A percentile compares a stretch with the other conserved stretches of the same genome.
These are phyloP conservation scores for Aproaerema taeniolella DNA, from an alignment of 2,888 invertebrate genomes.

Conservation along the genomic window DNA sequence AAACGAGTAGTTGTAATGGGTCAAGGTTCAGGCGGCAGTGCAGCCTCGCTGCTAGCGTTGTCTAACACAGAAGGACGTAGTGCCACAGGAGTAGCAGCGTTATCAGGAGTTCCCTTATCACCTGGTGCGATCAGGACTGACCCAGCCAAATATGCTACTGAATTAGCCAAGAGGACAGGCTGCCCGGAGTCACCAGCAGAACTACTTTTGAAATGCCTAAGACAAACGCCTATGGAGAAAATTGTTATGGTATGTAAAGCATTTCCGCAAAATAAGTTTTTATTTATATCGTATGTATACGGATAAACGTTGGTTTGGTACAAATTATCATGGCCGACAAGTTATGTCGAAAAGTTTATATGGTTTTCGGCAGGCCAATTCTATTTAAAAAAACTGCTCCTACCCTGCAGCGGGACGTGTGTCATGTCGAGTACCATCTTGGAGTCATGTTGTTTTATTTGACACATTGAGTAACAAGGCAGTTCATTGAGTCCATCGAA, in stretches of 20 bases:
- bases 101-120: conserved; percentile 86
- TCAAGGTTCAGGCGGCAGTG: conserved; percentile 87
- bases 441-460: too few species aligned
- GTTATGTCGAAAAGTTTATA: too few species aligned
- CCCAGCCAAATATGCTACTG: conserved; percentile 78
- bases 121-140: conserved; percentile 82
- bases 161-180: conserved; percentile 79
- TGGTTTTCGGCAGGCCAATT: too few species aligned
- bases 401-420: too few species aligned
- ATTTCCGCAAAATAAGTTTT: not conserved
- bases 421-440: too few species aligned
- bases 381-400: too few species aligned
- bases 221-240: conserved; percentile 64
- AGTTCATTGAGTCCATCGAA: too few species aligned
- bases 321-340: too few species aligned
- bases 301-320: too few species aligned
- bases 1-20: conserved; percentile 84
- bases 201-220: conserved; percentile 81
- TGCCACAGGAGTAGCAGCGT: conserved; percentile 81
- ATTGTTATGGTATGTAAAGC: conserved; percentile 46
- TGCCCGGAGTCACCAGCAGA: conserved; percentile 79
- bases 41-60: conserved; percentile 82
- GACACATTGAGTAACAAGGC: too few species aligned
- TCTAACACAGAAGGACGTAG: conserved; percentile 81
- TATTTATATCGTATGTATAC: too few species aligned